phyloP scores from a whole-genome alignment of 2,888 invertebrate genomes.

The Celastrina argiolus region DNA sequence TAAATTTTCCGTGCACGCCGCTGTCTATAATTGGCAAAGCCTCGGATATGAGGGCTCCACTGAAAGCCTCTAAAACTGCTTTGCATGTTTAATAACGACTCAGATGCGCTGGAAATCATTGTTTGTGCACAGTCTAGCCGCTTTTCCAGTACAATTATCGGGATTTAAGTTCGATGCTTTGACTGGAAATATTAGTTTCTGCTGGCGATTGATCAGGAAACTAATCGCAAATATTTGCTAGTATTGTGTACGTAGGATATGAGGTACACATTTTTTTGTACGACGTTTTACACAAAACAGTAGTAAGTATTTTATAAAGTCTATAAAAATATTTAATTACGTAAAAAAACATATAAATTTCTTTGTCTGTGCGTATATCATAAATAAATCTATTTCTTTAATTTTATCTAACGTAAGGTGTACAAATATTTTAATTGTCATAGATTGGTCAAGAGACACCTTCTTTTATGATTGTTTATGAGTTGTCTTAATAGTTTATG shows the following conservation, averaged over 20 bases:
- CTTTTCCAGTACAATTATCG: constrained; percentile 1
- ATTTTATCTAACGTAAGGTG: no score
- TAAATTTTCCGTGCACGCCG: constrained; percentile 2
- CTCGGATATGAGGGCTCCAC: not conserved
- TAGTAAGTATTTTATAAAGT: no score
- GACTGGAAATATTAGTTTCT: constrained; percentile 17
- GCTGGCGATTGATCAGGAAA: not conserved
- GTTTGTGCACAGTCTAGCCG: constrained; percentile 18
- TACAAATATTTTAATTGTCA: no score
- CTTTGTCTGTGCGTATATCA: no score
- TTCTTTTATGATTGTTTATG: no score
- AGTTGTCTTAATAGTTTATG: no score
- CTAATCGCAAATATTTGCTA: not conserved
- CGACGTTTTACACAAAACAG: no score
- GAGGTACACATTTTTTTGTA: no score
- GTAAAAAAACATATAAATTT: no score
- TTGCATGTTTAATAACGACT: constrained; percentile 26
- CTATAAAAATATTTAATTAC: no score
- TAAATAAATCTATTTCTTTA: no score
- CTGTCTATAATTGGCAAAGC: constrained; percentile 22
- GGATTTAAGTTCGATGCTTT: constrained; percentile 12
- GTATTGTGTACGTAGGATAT: not conserved
- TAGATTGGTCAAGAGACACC: no score
- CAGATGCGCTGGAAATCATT: constrained; percentile 21
- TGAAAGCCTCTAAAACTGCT: constrained; percentile 25